These are phyloP conservation scores for Agrotis clavis DNA, from an alignment of 2,888 invertebrate genomes.

Conservation along the genomic window DNA sequence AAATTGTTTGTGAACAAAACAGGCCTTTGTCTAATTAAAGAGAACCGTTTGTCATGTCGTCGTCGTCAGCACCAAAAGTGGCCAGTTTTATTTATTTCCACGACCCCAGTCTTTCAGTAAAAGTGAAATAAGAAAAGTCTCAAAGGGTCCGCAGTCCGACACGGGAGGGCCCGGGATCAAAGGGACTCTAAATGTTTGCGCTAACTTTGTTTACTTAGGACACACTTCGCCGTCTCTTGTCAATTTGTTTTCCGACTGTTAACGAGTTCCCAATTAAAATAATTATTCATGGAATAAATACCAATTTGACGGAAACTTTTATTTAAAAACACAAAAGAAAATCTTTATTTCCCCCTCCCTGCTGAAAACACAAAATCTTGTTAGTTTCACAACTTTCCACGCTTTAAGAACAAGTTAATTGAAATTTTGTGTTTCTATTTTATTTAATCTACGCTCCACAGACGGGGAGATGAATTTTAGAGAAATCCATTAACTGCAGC, in stretches of 20 bases:
- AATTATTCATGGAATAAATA: conserved; percentile 51
- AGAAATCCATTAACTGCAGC: conserved; percentile 42
- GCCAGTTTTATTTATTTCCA: conserved; percentile 36
- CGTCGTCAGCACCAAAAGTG: conserved; percentile 15
- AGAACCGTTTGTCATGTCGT: conserved; percentile 20
- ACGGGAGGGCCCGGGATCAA: conserved; percentile 40
- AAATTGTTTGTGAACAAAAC: conserved; percentile 13
- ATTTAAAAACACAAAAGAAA: conserved; percentile 38
- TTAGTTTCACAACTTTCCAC: conserved; percentile 38
- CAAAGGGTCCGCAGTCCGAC: conserved; percentile 30
- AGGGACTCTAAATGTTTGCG: conserved; percentile 63
- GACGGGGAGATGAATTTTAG: conserved; percentile 30
- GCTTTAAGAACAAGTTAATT: conserved; percentile 53
- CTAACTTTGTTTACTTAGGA: conserved; percentile 63
- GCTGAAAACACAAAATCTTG: conserved; percentile 40
- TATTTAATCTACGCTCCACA: conserved; percentile 38
- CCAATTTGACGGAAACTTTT: conserved; percentile 49
- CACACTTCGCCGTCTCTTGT: conserved; percentile 48
- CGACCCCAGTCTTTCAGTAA: conserved; percentile 19
- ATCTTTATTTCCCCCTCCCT: conserved; percentile 23
- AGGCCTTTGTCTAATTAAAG: conserved; percentile 49
- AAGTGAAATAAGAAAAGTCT: conserved; percentile 54
- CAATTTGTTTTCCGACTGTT: conserved; percentile 56
- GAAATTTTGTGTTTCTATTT: conserved; percentile 52
- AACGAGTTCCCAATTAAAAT: conserved; percentile 39